Evolutionary conservation across 2,113 vertebrate genomes (phyloP).

Genomic region (Macaca fascicularis): T2T-MFA8v1.1 NC_088391.1:92402501-92403000

Average conservation of each 20-base stretch:
- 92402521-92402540: not conserved
- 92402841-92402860: not conserved
- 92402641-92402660: not conserved
- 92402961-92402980: not conserved
- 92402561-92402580: not conserved
- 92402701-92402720: accelerated
- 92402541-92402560: not conserved
- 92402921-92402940: not conserved
- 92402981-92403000: not conserved
- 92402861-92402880: not conserved
- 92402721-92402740: not conserved
- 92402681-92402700: not conserved
- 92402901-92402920: not conserved
- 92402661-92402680: not conserved
- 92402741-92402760: not conserved
- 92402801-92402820: not conserved
- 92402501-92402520: not conserved
- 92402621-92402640: not conserved
- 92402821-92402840: not conserved
- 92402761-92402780: not conserved
- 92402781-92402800: not conserved
- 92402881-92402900: not conserved
- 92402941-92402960: not conserved
- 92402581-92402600: not conserved
- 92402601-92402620: not conserved